Conservation (phyloP, 1,140 invertebrate species). For the Rhopalosiphum maidis region DNA sequence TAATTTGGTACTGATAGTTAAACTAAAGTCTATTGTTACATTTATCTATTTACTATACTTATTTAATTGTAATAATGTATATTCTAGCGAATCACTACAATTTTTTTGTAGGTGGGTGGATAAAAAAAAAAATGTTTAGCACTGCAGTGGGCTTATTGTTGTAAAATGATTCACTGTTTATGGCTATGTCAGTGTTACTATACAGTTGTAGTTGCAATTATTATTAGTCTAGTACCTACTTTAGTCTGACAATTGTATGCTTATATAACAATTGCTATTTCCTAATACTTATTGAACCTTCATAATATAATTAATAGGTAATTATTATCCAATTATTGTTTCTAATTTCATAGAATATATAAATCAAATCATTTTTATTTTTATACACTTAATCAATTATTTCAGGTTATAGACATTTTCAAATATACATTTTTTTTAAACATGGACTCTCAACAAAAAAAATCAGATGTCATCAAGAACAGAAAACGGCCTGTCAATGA, state of each 20-base stretch:
- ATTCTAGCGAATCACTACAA: background rate
- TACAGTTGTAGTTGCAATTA: background rate
- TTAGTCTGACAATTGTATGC: background rate
- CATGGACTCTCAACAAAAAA: slow-evolving; percentile 25
- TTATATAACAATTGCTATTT: background rate
- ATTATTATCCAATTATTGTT: background rate
- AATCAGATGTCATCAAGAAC: slow-evolving; percentile 33
- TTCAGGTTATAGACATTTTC: background rate
- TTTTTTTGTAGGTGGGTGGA: background rate
- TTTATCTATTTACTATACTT: background rate
- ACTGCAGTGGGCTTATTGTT: background rate
- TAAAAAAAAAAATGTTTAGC: background rate
- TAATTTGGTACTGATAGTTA: no score
- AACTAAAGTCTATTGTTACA: background rate
- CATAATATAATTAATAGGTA: background rate
- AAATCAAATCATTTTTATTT: background rate
- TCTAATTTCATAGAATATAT: background rate
- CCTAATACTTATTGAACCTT: background rate
- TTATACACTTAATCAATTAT: background rate
- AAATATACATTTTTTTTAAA: background rate
- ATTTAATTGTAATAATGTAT: background rate
- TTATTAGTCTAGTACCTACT: background rate
- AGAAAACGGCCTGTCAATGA: slow-evolving; percentile 5
- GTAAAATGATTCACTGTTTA: background rate
- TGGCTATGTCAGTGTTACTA: background rate